Conservation (phyloP, 1,140 invertebrate genomes). For the Magallana gigas region DNA sequence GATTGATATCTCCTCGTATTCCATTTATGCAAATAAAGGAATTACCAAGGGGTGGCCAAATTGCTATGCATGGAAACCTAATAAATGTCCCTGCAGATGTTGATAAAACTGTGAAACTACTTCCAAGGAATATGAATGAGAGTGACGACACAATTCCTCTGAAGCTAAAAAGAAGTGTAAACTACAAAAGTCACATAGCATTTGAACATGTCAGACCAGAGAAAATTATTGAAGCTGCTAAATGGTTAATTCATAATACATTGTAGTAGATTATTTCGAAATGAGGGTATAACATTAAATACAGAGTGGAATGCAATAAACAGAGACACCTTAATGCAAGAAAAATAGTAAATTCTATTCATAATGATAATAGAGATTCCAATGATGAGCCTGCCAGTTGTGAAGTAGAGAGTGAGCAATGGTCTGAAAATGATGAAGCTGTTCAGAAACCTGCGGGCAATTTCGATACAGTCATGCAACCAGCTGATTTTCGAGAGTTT, state of each 20-base stretch:
- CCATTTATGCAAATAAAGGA: neutral
- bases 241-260: conserved; percentile 43
- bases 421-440: conserved; percentile 7
- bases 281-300: conserved; percentile 21
- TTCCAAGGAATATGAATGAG: conserved; percentile 41
- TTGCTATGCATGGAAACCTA: conserved; percentile 50
- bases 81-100: conserved; percentile 58
- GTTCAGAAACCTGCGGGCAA: neutral
- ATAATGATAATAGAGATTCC: neutral
- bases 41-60: conserved; percentile 50
- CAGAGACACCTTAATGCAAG: no score
- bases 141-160: conserved; percentile 18
- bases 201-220: conserved; percentile 42
- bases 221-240: conserved; percentile 8
- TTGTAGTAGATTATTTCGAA: conserved; percentile 39
- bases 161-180: conserved; percentile 47
- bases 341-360: no score
- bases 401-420: neutral
- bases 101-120: conserved; percentile 22
- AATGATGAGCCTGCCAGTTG: neutral
- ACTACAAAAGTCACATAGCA: conserved; percentile 4
- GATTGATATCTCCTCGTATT: neutral
- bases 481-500: neutral
- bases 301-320: no score
- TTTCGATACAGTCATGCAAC: conserved; percentile 49